phyloP scores from a whole-genome alignment of 2,888 invertebrate species.

The Sialis fuliginosa region DNA sequence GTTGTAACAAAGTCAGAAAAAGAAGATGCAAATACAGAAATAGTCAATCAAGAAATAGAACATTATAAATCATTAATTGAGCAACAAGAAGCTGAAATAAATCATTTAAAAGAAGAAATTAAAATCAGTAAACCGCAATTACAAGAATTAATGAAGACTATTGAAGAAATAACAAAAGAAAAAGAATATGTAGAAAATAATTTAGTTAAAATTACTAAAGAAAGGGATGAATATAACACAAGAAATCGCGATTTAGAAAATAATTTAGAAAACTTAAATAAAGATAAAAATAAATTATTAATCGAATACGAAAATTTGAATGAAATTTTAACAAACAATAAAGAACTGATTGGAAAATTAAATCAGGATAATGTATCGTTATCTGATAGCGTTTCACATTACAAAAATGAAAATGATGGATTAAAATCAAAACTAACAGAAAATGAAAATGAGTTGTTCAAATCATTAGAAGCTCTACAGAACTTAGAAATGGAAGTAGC shows the following conservation, averaged over 20 bases:
- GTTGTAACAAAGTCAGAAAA: slow-evolving; percentile 10
- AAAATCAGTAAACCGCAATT: background rate
- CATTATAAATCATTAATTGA: slow-evolving; percentile 20
- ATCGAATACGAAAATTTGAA: slow-evolving; percentile 5
- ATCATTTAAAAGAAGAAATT: slow-evolving; percentile 13
- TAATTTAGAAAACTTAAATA: background rate
- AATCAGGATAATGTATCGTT: too few relatives aligned
- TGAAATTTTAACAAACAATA: background rate
- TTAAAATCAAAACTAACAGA: too few relatives aligned
- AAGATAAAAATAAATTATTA: slow-evolving; percentile 2
- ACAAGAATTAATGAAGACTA: slow-evolving; percentile 6
- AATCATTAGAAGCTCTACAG: too few relatives aligned
- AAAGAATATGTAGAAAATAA: slow-evolving; percentile 14
- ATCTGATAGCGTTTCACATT: too few relatives aligned
- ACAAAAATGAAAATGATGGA: too few relatives aligned
- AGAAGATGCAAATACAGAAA: background rate
- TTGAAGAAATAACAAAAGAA: slow-evolving; percentile 11
- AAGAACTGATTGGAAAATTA: too few relatives aligned
- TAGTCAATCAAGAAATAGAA: slow-evolving; percentile 11
- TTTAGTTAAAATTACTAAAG: slow-evolving; percentile 7
- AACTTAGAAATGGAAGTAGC: slow-evolving; percentile 5
- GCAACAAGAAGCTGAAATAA: slow-evolving; percentile 23
- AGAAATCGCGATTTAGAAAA: slow-evolving; percentile 1
- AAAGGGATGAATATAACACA: slow-evolving; percentile 10
- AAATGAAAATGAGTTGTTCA: too few relatives aligned